A percentile compares a stretch with the other conserved stretches of the same genome.
Evolutionary conservation across 2,113 vertebrate species (phyloP).

Genomic region (Pygoscelis antarcticus): DNA sequence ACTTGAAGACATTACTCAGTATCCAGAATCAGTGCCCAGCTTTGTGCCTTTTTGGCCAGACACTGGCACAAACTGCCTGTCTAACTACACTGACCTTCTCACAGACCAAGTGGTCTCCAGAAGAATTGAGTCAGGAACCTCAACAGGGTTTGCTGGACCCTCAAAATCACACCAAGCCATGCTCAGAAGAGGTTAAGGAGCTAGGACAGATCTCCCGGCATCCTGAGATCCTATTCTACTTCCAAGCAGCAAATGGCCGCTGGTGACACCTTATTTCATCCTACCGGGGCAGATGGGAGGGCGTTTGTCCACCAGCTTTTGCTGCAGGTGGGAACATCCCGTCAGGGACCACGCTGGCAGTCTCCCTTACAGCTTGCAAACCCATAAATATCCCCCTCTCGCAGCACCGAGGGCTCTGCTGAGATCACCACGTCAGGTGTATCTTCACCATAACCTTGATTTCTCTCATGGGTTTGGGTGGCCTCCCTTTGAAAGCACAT

Average conservation of each 20-base stretch:
- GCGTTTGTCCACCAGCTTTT: background rate
- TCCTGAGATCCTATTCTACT: background rate
- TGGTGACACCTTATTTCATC: background rate
- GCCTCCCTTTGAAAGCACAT: fast-evolving
- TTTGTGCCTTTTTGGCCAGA: background rate
- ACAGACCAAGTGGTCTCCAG: background rate
- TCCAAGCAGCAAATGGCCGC: background rate
- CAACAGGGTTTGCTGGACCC: background rate
- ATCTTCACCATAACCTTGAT: background rate
- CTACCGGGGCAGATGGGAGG: background rate
- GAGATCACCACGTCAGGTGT: background rate
- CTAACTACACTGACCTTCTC: background rate
- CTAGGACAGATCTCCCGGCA: fast-evolving
- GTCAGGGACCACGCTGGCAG: too few relatives aligned
- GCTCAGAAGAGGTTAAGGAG: background rate
- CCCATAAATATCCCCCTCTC: background rate
- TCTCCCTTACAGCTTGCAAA: background rate
- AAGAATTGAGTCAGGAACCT: background rate
- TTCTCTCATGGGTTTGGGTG: background rate
- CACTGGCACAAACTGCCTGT: background rate
- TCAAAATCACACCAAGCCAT: background rate
- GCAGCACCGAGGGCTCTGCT: background rate
- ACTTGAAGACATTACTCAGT: fast-evolving
- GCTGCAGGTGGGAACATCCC: background rate
- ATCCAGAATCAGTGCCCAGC: background rate